Percentiles rank a stretch among this genome's conserved stretches.
Conservation (phyloP, 1,140 invertebrate species). For the Pteromalus puparum region DNA sequence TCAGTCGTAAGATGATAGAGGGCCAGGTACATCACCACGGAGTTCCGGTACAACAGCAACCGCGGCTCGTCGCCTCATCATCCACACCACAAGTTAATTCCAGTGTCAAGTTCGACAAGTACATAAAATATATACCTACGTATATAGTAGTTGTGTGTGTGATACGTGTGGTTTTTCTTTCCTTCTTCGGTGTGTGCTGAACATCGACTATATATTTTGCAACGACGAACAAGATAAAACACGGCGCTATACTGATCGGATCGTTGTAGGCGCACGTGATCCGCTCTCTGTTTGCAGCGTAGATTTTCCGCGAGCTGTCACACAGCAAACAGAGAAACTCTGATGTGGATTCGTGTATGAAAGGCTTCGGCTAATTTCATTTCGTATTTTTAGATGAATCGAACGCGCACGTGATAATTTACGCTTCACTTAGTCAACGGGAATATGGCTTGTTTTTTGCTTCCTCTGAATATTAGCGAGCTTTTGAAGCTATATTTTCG, state of each 20-base stretch:
- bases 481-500: no score
- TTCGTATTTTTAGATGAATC: neutral
- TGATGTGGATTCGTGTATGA: neutral
- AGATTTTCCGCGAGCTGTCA: no score
- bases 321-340: no score
- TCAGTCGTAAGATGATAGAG: conserved; percentile 69
- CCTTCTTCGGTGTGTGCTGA: no score
- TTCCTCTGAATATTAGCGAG: no score
- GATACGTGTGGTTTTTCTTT: neutral
- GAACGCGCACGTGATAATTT: neutral
- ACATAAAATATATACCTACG: conserved; percentile 32
- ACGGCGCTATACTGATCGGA: no score
- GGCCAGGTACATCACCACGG: conserved; percentile 60
- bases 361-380: neutral
- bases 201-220: no score
- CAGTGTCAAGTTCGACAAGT: conserved; percentile 58
- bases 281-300: no score
- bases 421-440: no score
- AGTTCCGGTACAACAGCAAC: conserved; percentile 60
- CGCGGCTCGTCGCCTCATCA: conserved; percentile 35
- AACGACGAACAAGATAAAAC: no score
- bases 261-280: no score
- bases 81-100: conserved; percentile 32
- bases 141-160: neutral
- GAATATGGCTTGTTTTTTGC: no score